Base-by-base conservation (phyloP, 2,888 invertebrate genomes). In the Danaus chrysippus region DNA sequence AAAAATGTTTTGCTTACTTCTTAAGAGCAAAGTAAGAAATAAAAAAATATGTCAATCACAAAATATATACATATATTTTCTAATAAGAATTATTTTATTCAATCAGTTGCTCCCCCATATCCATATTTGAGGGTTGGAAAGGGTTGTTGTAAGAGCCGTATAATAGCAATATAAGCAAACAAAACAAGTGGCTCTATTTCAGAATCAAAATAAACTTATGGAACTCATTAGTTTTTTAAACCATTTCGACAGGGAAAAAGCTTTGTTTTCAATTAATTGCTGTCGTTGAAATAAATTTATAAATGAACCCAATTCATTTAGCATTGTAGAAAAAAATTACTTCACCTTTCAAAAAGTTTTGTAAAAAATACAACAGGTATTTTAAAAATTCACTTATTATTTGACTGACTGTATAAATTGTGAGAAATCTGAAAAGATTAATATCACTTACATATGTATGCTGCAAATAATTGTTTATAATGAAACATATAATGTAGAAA, bases 101-200 rank as follows among this genome's bases (percentile, higher is more conserved):
- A 49, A 17, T 49, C 49, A 49, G 17, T 49, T 17, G 17, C 49
- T 49, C 49, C 56, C 56, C 56, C 13, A 42, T 34, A 15, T 60
- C 34, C 44, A 41, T 57, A 23, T n/a, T 46, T 61, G 42, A 12
- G n/a, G 19, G 23, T 57, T 34, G 42, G 53, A 65, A 67, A 54
- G 61, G 61, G 58, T 61, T 58, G 58, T 63, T 61, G 49, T 56
- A 42, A 66, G 59, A 63, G 59, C 59, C 43, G 41, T 61, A 61
- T 63, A 59, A 59, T 49, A n/a, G 49, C 5, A 49, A 49, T 17
- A 42, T 62, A 67, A 65, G 53, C 54, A 63, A 66, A 63, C 56
- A 68, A 62, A 66, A 64, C 62, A 54, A 44, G 12, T n/a, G 15
- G 54, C 42, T 62, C 55, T 15, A 58, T 62, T 58, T 49, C 15